Evolutionary conservation across 2,888 invertebrate genomes (phyloP), one percentile per base, ranked within the genome.

Genomic region (Eristalis arbustorum): DNA sequence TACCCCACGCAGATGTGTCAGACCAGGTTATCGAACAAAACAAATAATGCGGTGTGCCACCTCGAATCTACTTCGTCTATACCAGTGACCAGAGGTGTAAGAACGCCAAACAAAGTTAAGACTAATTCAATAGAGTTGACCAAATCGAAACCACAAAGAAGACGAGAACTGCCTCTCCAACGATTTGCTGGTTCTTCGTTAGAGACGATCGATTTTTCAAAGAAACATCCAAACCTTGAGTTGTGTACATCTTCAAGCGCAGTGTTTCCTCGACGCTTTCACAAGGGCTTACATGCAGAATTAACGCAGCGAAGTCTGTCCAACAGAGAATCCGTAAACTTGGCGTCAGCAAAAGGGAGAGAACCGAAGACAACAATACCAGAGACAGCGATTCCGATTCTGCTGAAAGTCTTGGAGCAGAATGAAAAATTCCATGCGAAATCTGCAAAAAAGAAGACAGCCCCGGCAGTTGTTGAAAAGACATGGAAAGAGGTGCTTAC

Each of bases 201-300:
- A 1, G 37, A n/a, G 18, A 66, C 5, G 2, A 61, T 77, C 11
- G 76, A 81, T n/a, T 85, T 85, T 40, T 63, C 68, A 1, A 31
- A 68, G 31, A 76, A 81, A 10, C 84, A 85, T 18, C 81, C 84
- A 1, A 18, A 68, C 23, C 11, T 85, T 2, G 73, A 69, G 42
- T n/a, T 81, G 13, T 81, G 77, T 10, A 31, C 23, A 8, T 13
- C 56, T 6, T 64, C 64, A 6, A 62, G 42, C 13, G 72, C 84
- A 5, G 18, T 85, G 34, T 85, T 85, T 49, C 84, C 84, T 0
- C 68, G 72, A 22, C 76, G 84, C 0, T 37, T 77, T 10, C 13
- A 23, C 0, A 81, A 23, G 40, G 56, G 49, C 10, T 2, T 1
- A 11, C 22, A 64, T n/a, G 5, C 2, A 1, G 14, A 2, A 18